Percentiles rank a stretch among this genome's conserved stretches.
These are phyloP conservation scores for Egretta garzetta DNA, from an alignment of 2,113 vertebrate genomes.

Conservation along the genomic window DNA sequence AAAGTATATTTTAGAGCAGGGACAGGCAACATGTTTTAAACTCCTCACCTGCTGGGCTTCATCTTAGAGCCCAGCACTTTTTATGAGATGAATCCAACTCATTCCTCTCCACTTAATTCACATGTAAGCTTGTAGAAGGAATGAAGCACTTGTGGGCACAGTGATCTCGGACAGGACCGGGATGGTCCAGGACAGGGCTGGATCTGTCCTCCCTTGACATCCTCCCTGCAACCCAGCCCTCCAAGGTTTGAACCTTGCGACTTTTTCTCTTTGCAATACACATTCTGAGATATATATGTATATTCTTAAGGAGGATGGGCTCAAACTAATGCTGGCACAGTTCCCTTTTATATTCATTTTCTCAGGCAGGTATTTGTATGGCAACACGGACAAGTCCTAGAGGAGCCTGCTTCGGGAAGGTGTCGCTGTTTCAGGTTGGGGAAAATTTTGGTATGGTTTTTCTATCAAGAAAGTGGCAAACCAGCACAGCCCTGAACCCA, in stretches of 20 bases:
- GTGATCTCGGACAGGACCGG: accelerated
- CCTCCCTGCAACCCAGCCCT: neutral
- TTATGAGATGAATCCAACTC: neutral
- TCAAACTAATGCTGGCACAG: neutral
- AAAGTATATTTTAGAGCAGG: neutral
- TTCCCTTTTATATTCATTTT: neutral
- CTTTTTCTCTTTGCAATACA: neutral
- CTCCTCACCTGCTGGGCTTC: neutral
- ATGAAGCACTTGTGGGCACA: neutral
- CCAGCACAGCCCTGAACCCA: neutral
- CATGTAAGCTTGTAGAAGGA: neutral
- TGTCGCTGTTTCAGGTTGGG: neutral
- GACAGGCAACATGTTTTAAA: neutral
- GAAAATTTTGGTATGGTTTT: neutral
- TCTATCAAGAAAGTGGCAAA: neutral
- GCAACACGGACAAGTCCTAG: neutral
- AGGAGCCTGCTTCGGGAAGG: neutral
- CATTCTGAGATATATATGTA: neutral
- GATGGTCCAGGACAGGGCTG: neutral
- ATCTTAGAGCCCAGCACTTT: neutral
- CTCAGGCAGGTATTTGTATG: neutral
- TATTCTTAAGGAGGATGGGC: neutral
- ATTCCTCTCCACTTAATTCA: neutral
- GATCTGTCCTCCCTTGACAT: neutral
- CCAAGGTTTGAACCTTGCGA: neutral